Percentiles rank a stretch among this genome's conserved stretches.
These are phyloP conservation scores for Cantharis lateralis DNA, from an alignment of 2,888 invertebrate genomes.

Conservation along the genomic window DNA sequence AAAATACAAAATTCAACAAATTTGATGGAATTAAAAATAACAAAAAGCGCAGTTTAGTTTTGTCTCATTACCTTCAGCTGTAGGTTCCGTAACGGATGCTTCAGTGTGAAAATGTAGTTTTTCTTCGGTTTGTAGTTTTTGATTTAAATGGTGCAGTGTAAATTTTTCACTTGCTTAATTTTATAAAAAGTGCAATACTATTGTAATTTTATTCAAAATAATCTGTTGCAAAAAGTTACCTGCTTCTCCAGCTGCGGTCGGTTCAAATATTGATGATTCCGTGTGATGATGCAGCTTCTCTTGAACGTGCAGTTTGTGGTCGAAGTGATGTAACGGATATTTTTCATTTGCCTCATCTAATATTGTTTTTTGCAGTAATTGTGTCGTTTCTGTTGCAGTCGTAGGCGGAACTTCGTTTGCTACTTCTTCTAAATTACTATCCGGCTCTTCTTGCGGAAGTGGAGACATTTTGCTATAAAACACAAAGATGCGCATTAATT, in stretches of 20 bases:
- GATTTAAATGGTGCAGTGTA: not conserved
- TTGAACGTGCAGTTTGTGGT: constrained; percentile 14
- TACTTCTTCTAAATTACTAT: constrained; percentile 5
- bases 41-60: not conserved
- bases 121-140: not conserved
- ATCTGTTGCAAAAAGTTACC: not conserved
- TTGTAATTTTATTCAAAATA: not conserved
- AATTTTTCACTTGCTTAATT: not conserved
- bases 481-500: not conserved
- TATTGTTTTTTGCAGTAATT: not conserved
- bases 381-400: constrained; percentile 1
- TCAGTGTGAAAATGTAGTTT: not conserved
- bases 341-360: constrained; percentile 14
- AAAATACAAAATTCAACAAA: not conserved
- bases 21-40: not conserved
- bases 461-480: constrained; percentile 14
- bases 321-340: constrained; percentile 16
- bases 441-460: constrained; percentile 15
- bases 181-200: constrained; percentile 2
- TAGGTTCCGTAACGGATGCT: not conserved
- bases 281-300: constrained; percentile 13
- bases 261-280: constrained; percentile 2
- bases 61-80: not conserved
- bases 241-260: not conserved
- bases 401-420: constrained; percentile 3